Conservation (phyloP, 2,113 vertebrate genomes). For the Acrocephalus kingi region DNA sequence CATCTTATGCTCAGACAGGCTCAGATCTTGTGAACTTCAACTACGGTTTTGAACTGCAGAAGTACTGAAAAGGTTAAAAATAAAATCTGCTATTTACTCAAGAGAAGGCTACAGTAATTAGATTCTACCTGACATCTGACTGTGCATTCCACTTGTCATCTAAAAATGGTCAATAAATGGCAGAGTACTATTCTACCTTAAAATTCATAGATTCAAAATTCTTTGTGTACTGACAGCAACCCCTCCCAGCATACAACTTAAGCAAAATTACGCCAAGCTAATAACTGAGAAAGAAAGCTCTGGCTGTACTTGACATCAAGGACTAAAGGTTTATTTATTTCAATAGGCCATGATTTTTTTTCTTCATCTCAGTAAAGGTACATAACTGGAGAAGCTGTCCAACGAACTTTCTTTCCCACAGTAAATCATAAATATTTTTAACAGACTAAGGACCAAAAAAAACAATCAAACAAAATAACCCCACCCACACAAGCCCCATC, state of each 20-base stretch:
- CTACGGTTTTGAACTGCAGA: neutral
- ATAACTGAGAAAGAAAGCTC: neutral
- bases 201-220: neutral
- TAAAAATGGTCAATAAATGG: neutral
- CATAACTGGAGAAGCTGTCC: neutral
- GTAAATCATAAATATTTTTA: neutral
- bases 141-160: neutral
- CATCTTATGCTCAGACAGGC: neutral
- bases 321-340: neutral
- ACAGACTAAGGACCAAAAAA: neutral
- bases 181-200: neutral
- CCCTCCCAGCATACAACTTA: neutral
- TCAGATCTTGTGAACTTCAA: neutral
- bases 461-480: neutral
- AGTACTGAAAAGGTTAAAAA: neutral
- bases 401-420: neutral
- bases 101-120: neutral
- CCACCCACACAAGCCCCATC: neutral
- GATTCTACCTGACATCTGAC: neutral
- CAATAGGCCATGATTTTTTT: neutral
- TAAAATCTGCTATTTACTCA: neutral
- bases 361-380: neutral
- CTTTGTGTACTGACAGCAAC: neutral
- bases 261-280: neutral
- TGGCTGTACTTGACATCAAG: neutral